Conservation (phyloP, 1,140 invertebrate species). For the Euura lappo region DNA sequence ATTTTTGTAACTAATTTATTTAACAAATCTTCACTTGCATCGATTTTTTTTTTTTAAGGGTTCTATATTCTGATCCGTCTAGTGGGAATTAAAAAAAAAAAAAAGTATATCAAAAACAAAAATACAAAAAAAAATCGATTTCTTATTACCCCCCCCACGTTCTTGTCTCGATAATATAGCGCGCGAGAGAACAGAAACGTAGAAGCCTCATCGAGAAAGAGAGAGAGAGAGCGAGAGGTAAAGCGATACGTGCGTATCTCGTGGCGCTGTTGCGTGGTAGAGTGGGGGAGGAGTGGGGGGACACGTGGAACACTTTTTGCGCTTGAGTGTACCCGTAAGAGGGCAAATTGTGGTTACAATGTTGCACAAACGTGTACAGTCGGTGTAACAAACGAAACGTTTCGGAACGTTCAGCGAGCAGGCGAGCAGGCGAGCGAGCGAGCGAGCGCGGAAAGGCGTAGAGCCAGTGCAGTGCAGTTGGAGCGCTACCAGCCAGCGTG, state of each 20-base stretch:
- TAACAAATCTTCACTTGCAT: too few species aligned
- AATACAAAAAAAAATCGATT: too few species aligned
- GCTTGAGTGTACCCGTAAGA: constrained; percentile 37
- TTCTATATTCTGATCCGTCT: too few species aligned
- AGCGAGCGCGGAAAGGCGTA: neutral
- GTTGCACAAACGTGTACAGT: constrained; percentile 45
- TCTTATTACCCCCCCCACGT: too few species aligned
- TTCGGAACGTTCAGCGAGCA: neutral
- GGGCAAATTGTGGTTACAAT: constrained; percentile 47
- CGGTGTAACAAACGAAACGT: constrained; percentile 7
- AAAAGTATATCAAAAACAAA: too few species aligned
- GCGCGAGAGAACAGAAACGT: neutral
- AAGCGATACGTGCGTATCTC: neutral
- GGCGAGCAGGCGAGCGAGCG: neutral
- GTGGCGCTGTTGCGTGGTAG: neutral
- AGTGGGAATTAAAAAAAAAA: too few species aligned
- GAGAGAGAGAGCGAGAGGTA: neutral
- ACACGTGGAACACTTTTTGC: constrained; percentile 15
- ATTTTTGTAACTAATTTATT: too few species aligned
- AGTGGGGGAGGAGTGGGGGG: neutral
- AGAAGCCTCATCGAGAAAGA: neutral
- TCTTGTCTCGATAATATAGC: too few species aligned
- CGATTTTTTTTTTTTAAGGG: too few species aligned
- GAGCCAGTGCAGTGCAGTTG: neutral
- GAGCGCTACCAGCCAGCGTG: neutral